phyloP scores from a whole-genome alignment of 2,113 vertebrate species.

The Xenotilapia caudafasciata region DNA sequence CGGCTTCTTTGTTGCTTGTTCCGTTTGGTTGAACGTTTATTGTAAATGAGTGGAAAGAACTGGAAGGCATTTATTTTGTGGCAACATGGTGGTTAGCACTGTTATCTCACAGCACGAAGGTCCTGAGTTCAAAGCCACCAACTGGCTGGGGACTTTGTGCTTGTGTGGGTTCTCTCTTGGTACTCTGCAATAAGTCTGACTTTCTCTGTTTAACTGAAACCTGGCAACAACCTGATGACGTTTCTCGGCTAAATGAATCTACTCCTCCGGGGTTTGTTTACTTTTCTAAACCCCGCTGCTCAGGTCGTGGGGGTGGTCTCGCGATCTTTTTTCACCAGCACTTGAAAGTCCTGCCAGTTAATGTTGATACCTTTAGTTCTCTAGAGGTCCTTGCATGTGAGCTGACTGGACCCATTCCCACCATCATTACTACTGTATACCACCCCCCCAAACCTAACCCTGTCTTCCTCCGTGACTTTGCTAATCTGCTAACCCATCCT shows the following conservation, averaged over 20 bases:
- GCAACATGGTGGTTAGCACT: neutral
- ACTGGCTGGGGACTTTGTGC: neutral
- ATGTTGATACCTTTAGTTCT: neutral
- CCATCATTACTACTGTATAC: neutral
- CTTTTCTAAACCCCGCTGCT: neutral
- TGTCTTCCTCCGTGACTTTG: too few relatives aligned
- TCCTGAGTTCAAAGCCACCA: neutral
- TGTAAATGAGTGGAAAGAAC: neutral
- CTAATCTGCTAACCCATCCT: too few relatives aligned
- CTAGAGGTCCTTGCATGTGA: neutral
- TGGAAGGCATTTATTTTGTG: neutral
- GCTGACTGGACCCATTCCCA: neutral
- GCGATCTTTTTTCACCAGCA: neutral
- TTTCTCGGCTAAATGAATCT: neutral
- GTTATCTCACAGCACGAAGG: neutral
- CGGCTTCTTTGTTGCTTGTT: neutral
- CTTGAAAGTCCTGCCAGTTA: neutral
- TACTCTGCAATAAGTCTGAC: neutral
- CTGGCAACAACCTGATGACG: neutral
- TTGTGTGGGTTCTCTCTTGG: neutral
- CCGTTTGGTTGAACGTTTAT: neutral
- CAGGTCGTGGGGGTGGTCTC: neutral
- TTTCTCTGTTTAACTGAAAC: neutral
- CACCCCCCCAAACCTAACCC: too few relatives aligned
- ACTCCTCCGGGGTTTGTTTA: neutral